Percentiles rank a stretch among this genome's conserved stretches.
These are phyloP conservation scores for Coryphaenoides rupestris DNA, from an alignment of 2,113 vertebrate species.

Conservation along the genomic window DNA sequence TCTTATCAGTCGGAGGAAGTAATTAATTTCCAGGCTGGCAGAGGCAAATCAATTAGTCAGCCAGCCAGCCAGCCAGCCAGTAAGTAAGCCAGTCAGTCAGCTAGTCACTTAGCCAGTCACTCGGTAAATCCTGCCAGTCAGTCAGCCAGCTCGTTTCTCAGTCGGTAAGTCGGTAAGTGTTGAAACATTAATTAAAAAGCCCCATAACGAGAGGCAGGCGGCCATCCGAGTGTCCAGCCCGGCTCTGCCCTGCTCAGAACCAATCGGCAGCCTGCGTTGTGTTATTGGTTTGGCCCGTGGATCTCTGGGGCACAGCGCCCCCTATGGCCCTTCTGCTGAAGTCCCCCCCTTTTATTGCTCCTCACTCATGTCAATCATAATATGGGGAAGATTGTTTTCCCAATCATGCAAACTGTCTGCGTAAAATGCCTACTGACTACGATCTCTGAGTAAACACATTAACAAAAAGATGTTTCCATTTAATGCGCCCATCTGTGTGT, in stretches of 20 bases:
- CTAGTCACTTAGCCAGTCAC: constrained; percentile 43
- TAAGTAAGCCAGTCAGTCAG: constrained; percentile 47
- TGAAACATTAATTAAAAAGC: constrained; percentile 66
- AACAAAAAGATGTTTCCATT: too few species aligned
- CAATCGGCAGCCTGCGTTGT: not conserved
- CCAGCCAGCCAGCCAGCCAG: constrained; percentile 31
- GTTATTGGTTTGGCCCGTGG: too few species aligned
- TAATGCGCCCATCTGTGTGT: too few species aligned
- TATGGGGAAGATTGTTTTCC: too few species aligned
- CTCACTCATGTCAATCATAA: too few species aligned
- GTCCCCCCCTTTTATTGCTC: constrained; percentile 8
- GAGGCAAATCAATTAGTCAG: not conserved
- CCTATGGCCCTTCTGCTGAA: too few species aligned
- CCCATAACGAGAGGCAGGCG: constrained; percentile 49
- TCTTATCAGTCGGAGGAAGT: too few species aligned
- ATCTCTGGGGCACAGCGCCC: not conserved
- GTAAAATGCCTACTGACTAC: too few species aligned
- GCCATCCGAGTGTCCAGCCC: constrained; percentile 41
- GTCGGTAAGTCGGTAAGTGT: constrained; percentile 33
- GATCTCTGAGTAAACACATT: too few species aligned
- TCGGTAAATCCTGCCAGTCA: constrained; percentile 30
- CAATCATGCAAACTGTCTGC: too few species aligned
- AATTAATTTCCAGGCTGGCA: not conserved
- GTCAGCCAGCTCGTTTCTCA: not conserved
- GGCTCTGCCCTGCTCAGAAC: constrained; percentile 14